These are phyloP conservation scores for Theonella swinhoei DNA, from an alignment of 37 sponge, comb jelly and placozoan species.

Conservation along the genomic window DNA sequence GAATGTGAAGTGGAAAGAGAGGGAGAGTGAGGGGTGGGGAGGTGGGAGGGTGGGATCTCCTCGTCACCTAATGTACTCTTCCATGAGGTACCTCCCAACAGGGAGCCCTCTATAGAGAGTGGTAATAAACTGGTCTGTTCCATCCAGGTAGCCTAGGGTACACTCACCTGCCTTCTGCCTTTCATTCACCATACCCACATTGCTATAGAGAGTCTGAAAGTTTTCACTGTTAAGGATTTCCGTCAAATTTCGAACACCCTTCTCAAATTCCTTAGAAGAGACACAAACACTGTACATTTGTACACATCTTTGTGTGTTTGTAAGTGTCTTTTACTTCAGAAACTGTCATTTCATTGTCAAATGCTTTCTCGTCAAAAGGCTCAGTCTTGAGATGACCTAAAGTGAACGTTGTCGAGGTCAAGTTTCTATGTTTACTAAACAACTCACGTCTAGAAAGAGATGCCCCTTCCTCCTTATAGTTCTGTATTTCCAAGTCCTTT, in stretches of 20 bases:
- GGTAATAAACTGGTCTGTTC: too few relatives aligned
- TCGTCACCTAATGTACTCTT: conserved; percentile 41
- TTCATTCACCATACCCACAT: conserved; percentile 29
- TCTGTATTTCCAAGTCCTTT: conserved; percentile 84
- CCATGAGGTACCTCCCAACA: neutral
- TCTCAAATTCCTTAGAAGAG: conserved; percentile 8
- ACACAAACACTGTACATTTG: neutral
- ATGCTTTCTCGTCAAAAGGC: conserved; percentile 68
- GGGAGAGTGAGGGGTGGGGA: conserved; percentile 23
- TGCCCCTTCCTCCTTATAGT: conserved; percentile 60
- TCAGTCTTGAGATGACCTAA: conserved; percentile 74
- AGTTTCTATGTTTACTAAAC: neutral
- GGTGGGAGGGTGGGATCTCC: conserved; percentile 53
- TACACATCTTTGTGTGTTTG: too few relatives aligned
- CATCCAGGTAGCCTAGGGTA: too few relatives aligned
- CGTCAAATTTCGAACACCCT: neutral
- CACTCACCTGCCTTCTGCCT: too few relatives aligned
- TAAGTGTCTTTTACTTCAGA: neutral
- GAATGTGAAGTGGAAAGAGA: neutral
- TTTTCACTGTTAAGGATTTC: neutral
- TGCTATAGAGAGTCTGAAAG: conserved; percentile 55
- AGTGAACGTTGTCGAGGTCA: neutral
- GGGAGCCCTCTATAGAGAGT: too few relatives aligned
- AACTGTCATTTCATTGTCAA: neutral
- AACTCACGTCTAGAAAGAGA: conserved; percentile 55